Base-by-base conservation (phyloP, 2,797 vertebrate species). In the Tokudaia muenninki region DNA sequence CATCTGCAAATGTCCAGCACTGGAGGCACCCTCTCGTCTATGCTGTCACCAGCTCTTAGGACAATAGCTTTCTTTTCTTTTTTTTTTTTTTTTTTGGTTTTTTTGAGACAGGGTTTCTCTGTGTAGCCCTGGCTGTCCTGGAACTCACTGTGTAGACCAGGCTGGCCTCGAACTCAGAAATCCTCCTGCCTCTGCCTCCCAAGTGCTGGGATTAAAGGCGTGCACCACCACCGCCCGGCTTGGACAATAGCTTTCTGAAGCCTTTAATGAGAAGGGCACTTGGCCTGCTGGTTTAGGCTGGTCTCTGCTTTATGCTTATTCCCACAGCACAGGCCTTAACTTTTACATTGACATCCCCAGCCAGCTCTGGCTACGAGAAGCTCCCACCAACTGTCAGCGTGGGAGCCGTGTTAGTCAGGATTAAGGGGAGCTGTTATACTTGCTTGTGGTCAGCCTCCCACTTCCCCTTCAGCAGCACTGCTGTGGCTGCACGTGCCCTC, bases 361-460 rank as follows among this genome's bases (percentile, higher is more conserved):
- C 86, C 98, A 88, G 50, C 98, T 65, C 98, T 65, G 57, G 59
- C 47, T 19, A 26, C 44, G 94, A 98, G 98, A 3, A 99, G 98
- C 31, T 97, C 41, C 41, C 41, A 41, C 41, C 41, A 41, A 41
- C 41, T 41, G 41, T 41, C 41, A 99, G 97, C 98, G 75, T 99
- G 99, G 96, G 99, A 96, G 87, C 99, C 99, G 92, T 99, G 99
- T 95, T 98, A 29, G 98, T 98, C 7, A 50, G 19, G 31, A 9
- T 70, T n/a, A n/a, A 88, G 99, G 97, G 72, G 99, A 98, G 89
- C 98, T 98, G 83, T 99, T 98, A 98, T 97, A 98, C 99, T 87
- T 99, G 99, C 98, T 98, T 99, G 92, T 99, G 99, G 99, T 89
- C 99, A 99, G 57, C 55, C 57, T 47, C 37, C 21, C 12, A 8